Conservation (phyloP, 2,113 vertebrate species). For the Limnothrissa miodon region DNA sequence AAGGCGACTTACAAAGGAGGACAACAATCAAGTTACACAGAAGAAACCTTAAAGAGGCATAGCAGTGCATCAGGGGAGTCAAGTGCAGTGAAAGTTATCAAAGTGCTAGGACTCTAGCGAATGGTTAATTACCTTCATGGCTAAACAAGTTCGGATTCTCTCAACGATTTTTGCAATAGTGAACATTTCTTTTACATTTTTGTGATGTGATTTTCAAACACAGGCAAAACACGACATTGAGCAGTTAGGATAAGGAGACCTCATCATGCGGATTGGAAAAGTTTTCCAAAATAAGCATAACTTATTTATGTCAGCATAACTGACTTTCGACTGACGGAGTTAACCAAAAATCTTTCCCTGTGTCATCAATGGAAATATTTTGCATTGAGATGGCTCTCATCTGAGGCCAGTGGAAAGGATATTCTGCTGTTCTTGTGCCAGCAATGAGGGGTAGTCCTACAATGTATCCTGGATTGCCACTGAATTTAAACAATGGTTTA, state of each 20-base stretch:
- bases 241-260: not conserved
- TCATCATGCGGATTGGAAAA: not conserved
- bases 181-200: not conserved
- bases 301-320: no score
- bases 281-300: not conserved
- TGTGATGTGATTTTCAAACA: no score
- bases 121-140: no score
- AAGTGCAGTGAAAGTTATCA: no score
- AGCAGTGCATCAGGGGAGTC: no score
- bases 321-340: not conserved
- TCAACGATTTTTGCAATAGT: not conserved
- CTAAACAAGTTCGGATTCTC: no score
- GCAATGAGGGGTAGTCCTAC: constrained; percentile 68
- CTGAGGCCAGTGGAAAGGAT: constrained; percentile 74
- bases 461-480: constrained; percentile 75
- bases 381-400: not conserved
- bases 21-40: no score
- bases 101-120: no score
- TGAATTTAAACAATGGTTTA: constrained; percentile 43
- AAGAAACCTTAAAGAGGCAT: no score
- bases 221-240: not conserved
- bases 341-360: not conserved
- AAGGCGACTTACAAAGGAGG: no score
- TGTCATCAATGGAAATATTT: not conserved
- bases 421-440: constrained; percentile 65